Conservation (phyloP, 2,113 vertebrate species). For the Trogon melanurus region DNA sequence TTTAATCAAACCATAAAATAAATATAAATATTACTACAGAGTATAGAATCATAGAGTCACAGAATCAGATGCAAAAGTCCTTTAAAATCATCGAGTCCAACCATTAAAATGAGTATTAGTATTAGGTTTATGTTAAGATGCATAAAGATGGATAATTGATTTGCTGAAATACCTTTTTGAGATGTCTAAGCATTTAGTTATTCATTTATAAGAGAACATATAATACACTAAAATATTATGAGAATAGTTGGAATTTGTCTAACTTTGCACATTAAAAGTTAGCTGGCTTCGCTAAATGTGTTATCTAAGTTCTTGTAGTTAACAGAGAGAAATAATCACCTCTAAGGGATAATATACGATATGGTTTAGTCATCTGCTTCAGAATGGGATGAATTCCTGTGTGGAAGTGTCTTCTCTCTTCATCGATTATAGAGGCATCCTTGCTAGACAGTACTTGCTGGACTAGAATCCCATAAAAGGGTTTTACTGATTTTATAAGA, state of each 20-base stretch:
- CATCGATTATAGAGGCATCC: background rate
- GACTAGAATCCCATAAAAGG: fast-evolving
- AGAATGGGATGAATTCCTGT: background rate
- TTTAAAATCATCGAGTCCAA: too few relatives aligned
- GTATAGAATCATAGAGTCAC: too few relatives aligned
- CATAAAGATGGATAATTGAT: background rate
- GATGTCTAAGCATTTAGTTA: background rate
- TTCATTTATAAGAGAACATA: background rate
- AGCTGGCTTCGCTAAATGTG: background rate
- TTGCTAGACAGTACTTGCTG: background rate
- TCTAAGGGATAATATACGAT: background rate
- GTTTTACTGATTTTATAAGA: background rate
- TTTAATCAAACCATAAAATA: background rate
- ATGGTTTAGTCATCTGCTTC: background rate
- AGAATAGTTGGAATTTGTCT: background rate
- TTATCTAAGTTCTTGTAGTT: background rate
- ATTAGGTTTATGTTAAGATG: background rate
- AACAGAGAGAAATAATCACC: background rate
- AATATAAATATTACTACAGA: background rate
- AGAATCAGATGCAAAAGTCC: too few relatives aligned
- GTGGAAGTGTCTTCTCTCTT: background rate
- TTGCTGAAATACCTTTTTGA: background rate
- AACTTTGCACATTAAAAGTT: background rate
- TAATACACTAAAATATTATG: background rate
- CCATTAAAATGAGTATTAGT: background rate